Evolutionary conservation across 2,113 vertebrate species (phyloP), one percentile per base, ranked within the genome.

Genomic region (Sorex fumeus): DNA sequence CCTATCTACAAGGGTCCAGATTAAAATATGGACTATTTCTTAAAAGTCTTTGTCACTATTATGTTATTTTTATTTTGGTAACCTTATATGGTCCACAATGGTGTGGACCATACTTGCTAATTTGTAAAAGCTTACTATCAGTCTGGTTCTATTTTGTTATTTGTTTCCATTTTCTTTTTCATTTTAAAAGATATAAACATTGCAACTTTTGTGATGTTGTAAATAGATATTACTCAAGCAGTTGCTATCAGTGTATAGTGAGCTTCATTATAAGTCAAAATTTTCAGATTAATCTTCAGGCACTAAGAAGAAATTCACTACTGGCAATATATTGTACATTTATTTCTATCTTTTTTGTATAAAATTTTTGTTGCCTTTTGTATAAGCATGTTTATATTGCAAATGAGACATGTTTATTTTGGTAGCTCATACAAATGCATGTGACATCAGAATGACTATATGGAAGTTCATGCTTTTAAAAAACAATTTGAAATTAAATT

Each of bases 341-440:
- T 43, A 21, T 25, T 75, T 75, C 6, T 4, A 72, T 43, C 43
- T 1, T 91, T 92, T 78, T 81, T 47, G 10, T 19, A 53, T 40
- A 71, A 23, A 27, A 25, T 27, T 47, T 62, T 2, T 83, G 79
- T 80, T 62, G 2, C 12, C 2, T 15, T 69, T 69, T 69, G 12
- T 32, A 13, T 40, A 28, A 40, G 28, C 43, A 28, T 75, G 7
- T 27, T 4, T 45, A 27, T 74, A 74, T 43, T 74, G 43, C 27
- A 75, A 11, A 28, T 45, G 28, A 75, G 25, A 45, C 23, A 28
- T 45, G 50, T 1, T 93, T 92, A 64, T 93, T 81, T 93, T 96
- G 93, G 80, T 92, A 93, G 77, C 75, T 90, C 67, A 83, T 86
- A 84, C 89, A 95, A 94, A 93, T 93, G n/a, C 78, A 95, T 91